Percentiles rank a stretch among this genome's conserved stretches.
Conservation (phyloP, 2,113 vertebrate genomes). For the Dermatemys mawii region DNA sequence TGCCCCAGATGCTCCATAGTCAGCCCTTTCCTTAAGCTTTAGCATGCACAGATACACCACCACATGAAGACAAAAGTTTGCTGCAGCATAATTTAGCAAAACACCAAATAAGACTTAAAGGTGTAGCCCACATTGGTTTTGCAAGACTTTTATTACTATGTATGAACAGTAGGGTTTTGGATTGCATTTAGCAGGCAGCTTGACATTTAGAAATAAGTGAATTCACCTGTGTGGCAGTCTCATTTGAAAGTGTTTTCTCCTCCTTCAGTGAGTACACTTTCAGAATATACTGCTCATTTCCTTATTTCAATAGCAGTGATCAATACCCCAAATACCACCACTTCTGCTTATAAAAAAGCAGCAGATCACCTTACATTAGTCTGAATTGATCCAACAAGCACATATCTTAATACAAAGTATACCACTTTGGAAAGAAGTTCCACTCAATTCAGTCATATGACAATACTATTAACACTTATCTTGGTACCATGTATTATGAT, state of each 20-base stretch:
- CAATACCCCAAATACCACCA: neutral
- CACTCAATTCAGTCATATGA: constrained; percentile 79
- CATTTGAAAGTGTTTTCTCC: constrained; percentile 38
- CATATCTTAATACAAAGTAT: constrained; percentile 84
- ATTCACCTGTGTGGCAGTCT: constrained; percentile 71
- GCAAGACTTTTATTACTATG: constrained; percentile 76
- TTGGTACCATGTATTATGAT: constrained; percentile 74
- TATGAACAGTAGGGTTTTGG: constrained; percentile 71
- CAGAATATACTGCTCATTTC: neutral
- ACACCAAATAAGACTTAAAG: neutral
- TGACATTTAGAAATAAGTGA: constrained; percentile 46
- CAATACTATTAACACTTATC: constrained; percentile 78
- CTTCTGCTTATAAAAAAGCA: constrained; percentile 32
- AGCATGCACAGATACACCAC: neutral
- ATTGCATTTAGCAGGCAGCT: constrained; percentile 72
- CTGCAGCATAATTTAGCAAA: accelerated
- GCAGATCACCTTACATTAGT: constrained; percentile 54
- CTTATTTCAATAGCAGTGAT: neutral
- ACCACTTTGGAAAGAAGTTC: constrained; percentile 87
- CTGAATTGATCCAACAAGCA: constrained; percentile 83
- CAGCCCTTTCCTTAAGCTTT: neutral
- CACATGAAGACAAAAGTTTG: neutral
- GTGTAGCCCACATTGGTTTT: constrained; percentile 61
- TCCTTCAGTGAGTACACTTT: neutral
- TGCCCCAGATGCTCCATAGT: accelerated